Base-by-base conservation (phyloP, 92 coral and sea anemone species). In the Pocillopora meandrina region DNA sequence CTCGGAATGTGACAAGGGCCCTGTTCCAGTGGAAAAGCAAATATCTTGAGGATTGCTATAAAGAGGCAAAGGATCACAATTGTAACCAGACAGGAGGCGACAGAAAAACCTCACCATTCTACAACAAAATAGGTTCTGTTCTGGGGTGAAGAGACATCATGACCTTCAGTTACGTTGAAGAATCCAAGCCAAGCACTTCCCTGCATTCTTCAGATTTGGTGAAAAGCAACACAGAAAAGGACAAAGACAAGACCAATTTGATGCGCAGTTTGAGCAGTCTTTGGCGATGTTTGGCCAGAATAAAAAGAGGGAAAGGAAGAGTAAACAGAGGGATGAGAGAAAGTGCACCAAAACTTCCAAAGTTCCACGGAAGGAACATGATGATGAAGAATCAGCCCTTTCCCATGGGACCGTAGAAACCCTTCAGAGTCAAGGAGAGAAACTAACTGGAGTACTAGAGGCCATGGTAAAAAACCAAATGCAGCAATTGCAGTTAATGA, bases 61-160 rank as follows among this genome's bases (percentile, higher is more conserved):
- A 86, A 26, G 78, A 71, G 67, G 86, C 86, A 2, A 86, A 69
- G 36, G 89, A 86, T 35, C 78, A 86, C 12, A 85, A 85, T 59
- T 58, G 73, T 18, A 12, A 60, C 61, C 20, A 83, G 33, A 83
- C 70, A 60, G 87, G 33, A 57, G 76, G 84, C 16, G 56, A 76
- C 12, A 1, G 81, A 21, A 75, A 47, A 56, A 75, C 81, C 42
- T 84, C 84, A 15, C 88, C 77, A 33, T 75, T 57, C 19, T 84
- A 81, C 26, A 56, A 85, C 0, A 78, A 85, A 34, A 52, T 78
- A 20, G 85, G 62, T 33, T 60, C 81, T 34, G 59, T 61, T 13
- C 55, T 77, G 2, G 79, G 80, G 15, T 76, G 75, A 14, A 8
- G 75, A 10, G 75, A 71, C 56, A 49, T 36, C 2, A 21, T 71